phyloP scores from a whole-genome alignment of 1,140 invertebrate species.

The Homarus americanus region DNA sequence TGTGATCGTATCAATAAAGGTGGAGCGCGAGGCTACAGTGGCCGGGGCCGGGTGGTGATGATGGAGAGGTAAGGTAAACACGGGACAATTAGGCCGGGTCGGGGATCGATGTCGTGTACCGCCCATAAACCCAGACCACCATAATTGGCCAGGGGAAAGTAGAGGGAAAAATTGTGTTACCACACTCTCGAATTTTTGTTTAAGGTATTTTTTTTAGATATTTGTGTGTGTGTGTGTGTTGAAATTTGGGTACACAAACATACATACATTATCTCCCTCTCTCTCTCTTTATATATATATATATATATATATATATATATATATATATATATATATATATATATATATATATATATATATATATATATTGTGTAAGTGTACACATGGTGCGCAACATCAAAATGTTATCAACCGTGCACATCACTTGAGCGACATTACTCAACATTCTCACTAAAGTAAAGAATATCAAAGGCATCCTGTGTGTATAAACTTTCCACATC shows the following conservation, averaged over 20 bases:
- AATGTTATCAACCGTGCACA: too few relatives aligned
- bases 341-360: too few relatives aligned
- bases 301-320: slow-evolving; percentile 6
- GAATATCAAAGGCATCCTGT: background rate
- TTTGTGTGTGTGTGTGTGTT: background rate
- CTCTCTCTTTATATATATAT: background rate
- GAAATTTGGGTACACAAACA: background rate
- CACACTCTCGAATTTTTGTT: background rate
- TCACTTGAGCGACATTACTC: too few relatives aligned
- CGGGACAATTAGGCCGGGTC: background rate
- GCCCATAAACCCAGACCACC: background rate
- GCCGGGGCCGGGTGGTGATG: background rate
- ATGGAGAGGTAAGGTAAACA: background rate
- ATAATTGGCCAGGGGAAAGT: background rate
- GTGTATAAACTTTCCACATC: background rate
- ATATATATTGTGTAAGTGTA: too few relatives aligned
- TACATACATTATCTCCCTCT: background rate
- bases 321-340: background rate
- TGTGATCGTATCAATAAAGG: too few relatives aligned
- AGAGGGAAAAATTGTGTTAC: background rate
- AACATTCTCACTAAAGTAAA: background rate
- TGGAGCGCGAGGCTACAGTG: background rate
- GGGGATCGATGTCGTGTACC: background rate
- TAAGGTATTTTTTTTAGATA: background rate
- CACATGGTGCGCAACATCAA: too few relatives aligned